Conservation (phyloP, 2,888 invertebrate species). For the Drosophila parthenogenetica region DNA sequence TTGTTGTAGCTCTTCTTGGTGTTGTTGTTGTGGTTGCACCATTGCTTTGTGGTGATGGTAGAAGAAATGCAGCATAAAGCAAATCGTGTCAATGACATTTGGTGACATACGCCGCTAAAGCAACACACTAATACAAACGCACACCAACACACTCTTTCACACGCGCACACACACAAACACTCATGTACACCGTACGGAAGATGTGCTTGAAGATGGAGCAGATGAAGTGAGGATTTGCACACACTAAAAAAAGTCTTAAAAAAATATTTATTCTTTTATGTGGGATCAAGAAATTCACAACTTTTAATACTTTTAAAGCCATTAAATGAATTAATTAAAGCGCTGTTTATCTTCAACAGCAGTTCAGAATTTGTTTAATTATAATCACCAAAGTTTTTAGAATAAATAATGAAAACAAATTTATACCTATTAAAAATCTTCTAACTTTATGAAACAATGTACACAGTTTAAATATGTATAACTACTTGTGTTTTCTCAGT, state of each 20-base stretch:
- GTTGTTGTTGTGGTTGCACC: conserved; percentile 32
- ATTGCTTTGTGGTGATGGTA: conserved; percentile 48
- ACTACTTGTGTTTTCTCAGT: neutral
- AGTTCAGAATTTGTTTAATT: too few relatives aligned
- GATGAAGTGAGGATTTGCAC: neutral
- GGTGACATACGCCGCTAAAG: conserved; percentile 67
- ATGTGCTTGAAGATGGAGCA: neutral
- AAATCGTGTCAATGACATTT: conserved; percentile 79
- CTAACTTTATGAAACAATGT: too few relatives aligned
- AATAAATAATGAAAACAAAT: too few relatives aligned
- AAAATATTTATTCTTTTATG: neutral
- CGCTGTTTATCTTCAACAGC: too few relatives aligned
- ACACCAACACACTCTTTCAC: conserved; percentile 8
- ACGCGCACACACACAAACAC: conserved; percentile 22
- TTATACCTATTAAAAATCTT: too few relatives aligned
- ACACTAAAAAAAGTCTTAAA: neutral
- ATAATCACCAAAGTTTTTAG: too few relatives aligned
- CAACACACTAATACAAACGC: conserved; percentile 26
- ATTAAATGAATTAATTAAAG: too few relatives aligned
- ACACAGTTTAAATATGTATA: too few relatives aligned
- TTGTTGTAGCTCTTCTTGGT: conserved; percentile 25
- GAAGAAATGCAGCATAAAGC: conserved; percentile 76
- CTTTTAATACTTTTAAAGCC: too few relatives aligned
- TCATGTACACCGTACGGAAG: conserved; percentile 6
- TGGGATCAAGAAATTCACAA: too few relatives aligned